A percentile compares a stretch with the other conserved stretches of the same genome.
Evolutionary conservation across 2,888 invertebrate genomes (phyloP).

Genomic region (Pseudeuparius sepicola): DNA sequence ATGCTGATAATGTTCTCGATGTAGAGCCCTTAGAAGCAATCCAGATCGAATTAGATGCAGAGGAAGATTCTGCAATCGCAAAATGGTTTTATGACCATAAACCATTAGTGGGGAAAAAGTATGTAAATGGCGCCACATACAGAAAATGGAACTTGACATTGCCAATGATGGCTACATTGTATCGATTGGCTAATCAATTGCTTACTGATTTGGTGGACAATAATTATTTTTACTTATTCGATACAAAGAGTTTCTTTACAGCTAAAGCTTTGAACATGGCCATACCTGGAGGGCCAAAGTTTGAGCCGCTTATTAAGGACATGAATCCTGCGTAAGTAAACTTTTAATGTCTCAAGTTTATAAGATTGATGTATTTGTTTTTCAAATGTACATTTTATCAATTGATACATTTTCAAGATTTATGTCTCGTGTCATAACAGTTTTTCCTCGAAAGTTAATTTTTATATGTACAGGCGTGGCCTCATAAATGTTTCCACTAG

Average conservation of each 20-base stretch:
- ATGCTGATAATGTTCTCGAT: constrained; percentile 97
- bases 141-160: constrained; percentile 91
- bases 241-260: constrained; percentile 98
- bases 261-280: constrained; percentile 99
- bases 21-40: constrained; percentile 99
- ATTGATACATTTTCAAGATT: too few species aligned
- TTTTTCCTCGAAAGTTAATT: too few species aligned
- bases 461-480: too few species aligned
- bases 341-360: background rate
- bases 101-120: constrained; percentile 81
- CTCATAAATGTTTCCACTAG: too few species aligned
- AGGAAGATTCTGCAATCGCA: constrained; percentile 84
- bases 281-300: constrained; percentile 98
- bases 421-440: too few species aligned
- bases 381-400: too few species aligned
- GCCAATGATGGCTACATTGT: constrained; percentile 96
- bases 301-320: constrained; percentile 98
- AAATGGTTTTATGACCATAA: constrained; percentile 99
- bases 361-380: too few species aligned
- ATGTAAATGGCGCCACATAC: constrained; percentile 95
- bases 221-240: constrained; percentile 98
- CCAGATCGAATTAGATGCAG: constrained; percentile 93
- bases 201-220: constrained; percentile 96
- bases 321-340: constrained; percentile 74
- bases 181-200: constrained; percentile 94